Evolutionary conservation across 2,888 invertebrate genomes (phyloP).

Genomic region (Euspilapteryx auroguttella): DNA sequence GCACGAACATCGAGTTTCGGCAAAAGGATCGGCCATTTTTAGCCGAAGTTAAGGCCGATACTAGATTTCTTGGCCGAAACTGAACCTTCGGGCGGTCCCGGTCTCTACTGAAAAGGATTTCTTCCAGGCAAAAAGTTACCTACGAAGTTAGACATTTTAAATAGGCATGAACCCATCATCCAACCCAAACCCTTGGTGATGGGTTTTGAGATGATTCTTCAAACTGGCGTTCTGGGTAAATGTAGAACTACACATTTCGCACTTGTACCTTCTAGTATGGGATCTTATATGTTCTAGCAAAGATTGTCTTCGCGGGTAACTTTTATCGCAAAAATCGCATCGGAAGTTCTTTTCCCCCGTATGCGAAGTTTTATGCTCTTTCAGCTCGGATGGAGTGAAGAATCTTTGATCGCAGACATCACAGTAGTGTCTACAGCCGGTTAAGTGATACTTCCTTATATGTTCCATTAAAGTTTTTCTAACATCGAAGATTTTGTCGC

Average conservation of each 20-base stretch:
- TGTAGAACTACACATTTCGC: constrained; percentile 34
- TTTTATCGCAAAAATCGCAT: constrained; percentile 32
- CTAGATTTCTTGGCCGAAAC: too few species aligned
- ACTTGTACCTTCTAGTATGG: constrained; percentile 49
- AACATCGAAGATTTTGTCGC: constrained; percentile 21
- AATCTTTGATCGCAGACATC: constrained; percentile 36
- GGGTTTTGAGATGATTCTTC: constrained; percentile 45
- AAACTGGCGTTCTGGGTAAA: constrained; percentile 48
- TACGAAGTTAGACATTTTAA: too few species aligned
- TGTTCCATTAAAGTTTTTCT: constrained; percentile 20
- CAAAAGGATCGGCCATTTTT: too few species aligned
- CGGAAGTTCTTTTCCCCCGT: constrained; percentile 20
- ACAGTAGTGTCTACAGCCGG: constrained; percentile 28
- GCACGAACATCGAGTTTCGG: too few species aligned
- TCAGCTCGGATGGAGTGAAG: constrained; percentile 11
- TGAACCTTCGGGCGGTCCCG: too few species aligned
- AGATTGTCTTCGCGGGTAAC: constrained; percentile 33
- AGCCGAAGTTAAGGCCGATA: too few species aligned
- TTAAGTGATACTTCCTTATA: constrained; percentile 17
- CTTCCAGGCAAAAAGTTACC: too few species aligned
- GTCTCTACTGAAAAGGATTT: too few species aligned
- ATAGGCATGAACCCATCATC: not conserved
- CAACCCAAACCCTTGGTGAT: constrained; percentile 7
- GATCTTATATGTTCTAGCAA: constrained; percentile 50
- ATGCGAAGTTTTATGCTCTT: constrained; percentile 15